Conservation (phyloP, 2,113 vertebrate species). For the Suricata suricatta region DNA sequence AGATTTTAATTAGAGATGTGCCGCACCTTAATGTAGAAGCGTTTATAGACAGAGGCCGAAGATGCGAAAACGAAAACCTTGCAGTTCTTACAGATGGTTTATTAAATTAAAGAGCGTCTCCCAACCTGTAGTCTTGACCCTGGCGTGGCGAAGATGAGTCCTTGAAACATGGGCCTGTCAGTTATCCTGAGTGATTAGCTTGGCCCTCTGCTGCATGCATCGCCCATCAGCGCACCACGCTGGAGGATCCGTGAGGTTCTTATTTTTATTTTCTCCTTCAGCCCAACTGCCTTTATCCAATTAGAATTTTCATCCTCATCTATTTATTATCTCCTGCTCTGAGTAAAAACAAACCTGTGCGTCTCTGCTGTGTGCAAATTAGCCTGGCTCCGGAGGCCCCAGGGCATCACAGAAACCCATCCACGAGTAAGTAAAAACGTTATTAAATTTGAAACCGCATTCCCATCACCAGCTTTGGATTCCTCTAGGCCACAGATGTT, state of each 20-base stretch:
- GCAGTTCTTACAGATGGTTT: constrained; percentile 53
- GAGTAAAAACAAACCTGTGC: constrained; percentile 24
- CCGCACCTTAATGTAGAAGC: constrained; percentile 31
- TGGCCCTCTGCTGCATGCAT: not conserved
- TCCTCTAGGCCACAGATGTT: constrained; percentile 43
- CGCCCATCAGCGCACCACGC: not conserved
- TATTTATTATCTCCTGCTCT: constrained; percentile 55
- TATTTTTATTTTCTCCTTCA: constrained; percentile 53
- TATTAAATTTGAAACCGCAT: constrained; percentile 32
- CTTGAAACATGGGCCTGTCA: not conserved
- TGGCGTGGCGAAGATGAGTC: not conserved
- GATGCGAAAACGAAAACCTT: not conserved
- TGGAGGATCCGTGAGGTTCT: not conserved
- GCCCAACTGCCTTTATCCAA: constrained; percentile 30
- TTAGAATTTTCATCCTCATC: constrained; percentile 49
- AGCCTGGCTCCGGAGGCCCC: not conserved
- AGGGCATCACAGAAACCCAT: constrained; percentile 19
- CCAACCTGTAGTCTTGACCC: constrained; percentile 35
- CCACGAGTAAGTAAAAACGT: constrained; percentile 41
- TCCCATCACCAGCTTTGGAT: not conserved
- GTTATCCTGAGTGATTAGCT: not conserved
- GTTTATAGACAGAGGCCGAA: constrained; percentile 26
- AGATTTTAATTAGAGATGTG: constrained; percentile 78
- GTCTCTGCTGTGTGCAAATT: constrained; percentile 57
- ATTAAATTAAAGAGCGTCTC: constrained; percentile 59